phyloP scores from a whole-genome alignment of 1,140 invertebrate species.

The Drosophila pachea region DNA sequence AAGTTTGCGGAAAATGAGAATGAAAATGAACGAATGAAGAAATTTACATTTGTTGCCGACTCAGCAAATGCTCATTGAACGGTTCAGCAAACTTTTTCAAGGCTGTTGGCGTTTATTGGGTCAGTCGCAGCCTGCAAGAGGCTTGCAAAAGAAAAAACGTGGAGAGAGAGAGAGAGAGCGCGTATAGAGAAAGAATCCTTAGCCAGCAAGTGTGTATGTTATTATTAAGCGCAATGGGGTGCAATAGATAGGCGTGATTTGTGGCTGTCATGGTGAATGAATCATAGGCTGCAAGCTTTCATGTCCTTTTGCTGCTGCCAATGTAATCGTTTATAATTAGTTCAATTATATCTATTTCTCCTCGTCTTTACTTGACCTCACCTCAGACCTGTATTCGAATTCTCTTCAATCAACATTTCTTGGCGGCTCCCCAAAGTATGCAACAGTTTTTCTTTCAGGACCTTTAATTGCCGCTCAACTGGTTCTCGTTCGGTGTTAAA shows the following conservation, averaged over 20 bases:
- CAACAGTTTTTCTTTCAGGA: conserved; percentile 30
- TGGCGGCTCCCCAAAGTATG: conserved; percentile 11
- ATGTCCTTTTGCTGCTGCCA: no score
- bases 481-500: not conserved
- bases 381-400: no score
- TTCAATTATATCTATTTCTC: no score
- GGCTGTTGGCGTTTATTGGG: conserved; percentile 51
- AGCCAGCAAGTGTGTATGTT: not conserved
- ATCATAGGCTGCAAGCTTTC: no score
- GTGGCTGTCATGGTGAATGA: no score
- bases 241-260: no score
- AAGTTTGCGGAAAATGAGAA: conserved; percentile 20
- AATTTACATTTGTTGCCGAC: conserved; percentile 40
- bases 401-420: no score
- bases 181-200: not conserved
- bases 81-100: conserved; percentile 65
- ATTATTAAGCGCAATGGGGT: not conserved
- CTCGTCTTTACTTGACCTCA: no score
- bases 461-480: not conserved
- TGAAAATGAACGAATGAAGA: not conserved
- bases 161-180: no score
- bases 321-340: no score
- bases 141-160: conserved; percentile 1
- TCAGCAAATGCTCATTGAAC: conserved; percentile 34
- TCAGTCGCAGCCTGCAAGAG: conserved; percentile 35